Evolutionary conservation across 2,888 invertebrate genomes (phyloP), one percentile per base, ranked within the genome.

Genomic region (Ennomos erosarius): DNA sequence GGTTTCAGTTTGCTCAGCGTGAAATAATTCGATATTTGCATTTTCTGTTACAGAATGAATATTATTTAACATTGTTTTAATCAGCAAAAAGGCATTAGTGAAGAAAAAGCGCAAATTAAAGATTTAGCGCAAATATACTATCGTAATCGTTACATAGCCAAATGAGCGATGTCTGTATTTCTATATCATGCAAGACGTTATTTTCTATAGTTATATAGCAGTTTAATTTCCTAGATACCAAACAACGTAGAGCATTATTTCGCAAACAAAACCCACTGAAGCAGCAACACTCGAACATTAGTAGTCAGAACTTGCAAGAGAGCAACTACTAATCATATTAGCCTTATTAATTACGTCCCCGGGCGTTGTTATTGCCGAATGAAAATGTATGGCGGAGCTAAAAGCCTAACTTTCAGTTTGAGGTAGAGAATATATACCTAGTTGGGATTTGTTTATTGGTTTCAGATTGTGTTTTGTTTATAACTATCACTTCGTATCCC

Each of bases 241-340:
- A 16, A 40, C 40, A 12, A 34, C 39, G 11, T 49, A 51, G 10
- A 40, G 26, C 40, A 42, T 47, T 47, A 59, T 49, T 39, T 40
- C 40, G 45, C 45, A 50, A 59, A 59, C 58, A 48, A 44, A 59
- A 47, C 47, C 51, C 43, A 43, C 55, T 38, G 39, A 35, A 47
- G 51, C 55, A 33, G 47, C 59, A 51, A 42, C 39, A 54, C 55
- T 55, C 46, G 10, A 47, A 43, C 43, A 60, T 55, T 60, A 60
- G 54, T 40, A 54, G 54, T 47, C 44, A 36, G 51, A 55, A 52
- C 55, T 84, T 76, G 56, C 73, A 73, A 77, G 81, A 81, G 81
- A 87, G 81, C 84, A 84, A 82, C 86, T 78, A 88, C 88, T 90
- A 90, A 91, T 89, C 85, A 90, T 90, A 90, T 91, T 90, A 90